Evolutionary conservation across 2,113 vertebrate genomes (phyloP).

Genomic region (Mionectes macconnelli): DNA sequence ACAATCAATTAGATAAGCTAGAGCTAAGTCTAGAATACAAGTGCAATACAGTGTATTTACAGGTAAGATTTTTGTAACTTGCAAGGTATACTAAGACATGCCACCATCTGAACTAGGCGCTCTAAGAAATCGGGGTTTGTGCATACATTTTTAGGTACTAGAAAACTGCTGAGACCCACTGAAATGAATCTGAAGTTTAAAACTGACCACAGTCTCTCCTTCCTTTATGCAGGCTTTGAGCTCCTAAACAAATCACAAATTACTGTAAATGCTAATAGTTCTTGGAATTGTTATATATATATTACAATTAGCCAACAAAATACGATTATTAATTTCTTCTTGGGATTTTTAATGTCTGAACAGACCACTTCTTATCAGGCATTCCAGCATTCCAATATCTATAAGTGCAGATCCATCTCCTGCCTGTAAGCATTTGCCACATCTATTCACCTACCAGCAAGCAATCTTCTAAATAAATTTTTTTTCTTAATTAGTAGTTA

Average conservation of each 20-base stretch:
- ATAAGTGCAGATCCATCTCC: not conserved
- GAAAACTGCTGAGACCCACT: not conserved
- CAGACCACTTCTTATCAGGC: not conserved
- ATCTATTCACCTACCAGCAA: not conserved
- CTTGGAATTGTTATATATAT: not conserved
- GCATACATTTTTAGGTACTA: not conserved
- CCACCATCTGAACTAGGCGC: not conserved
- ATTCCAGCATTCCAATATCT: not conserved
- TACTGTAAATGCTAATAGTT: not conserved
- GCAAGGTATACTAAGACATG: not conserved
- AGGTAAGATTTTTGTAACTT: not conserved
- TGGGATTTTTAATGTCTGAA: not conserved
- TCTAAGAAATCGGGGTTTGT: not conserved
- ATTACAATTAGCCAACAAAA: not conserved
- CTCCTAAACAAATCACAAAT: not conserved
- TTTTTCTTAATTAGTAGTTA: not conserved
- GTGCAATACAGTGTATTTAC: not conserved
- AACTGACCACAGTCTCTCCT: not conserved
- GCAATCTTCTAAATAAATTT: not conserved
- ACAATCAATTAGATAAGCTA: not conserved
- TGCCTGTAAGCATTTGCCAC: not conserved
- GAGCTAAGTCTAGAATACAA: not conserved
- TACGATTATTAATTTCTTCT: not conserved
- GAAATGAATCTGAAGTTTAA: not conserved
- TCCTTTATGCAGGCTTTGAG: not conserved